phyloP scores from a whole-genome alignment of 2,113 vertebrate species.

The Centropus bengalensis region DNA sequence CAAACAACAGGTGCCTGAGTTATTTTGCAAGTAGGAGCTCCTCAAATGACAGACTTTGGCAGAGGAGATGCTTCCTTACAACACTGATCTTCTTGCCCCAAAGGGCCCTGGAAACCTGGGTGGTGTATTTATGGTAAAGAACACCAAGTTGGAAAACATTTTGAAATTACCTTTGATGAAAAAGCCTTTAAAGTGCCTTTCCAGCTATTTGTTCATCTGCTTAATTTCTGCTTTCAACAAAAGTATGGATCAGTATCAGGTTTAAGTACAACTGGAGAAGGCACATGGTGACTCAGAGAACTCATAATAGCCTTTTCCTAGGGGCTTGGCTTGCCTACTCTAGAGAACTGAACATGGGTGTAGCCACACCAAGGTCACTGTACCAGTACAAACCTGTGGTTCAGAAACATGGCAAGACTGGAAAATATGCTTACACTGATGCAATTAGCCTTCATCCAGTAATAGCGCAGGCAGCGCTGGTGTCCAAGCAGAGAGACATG shows the following conservation, averaged over 20 bases:
- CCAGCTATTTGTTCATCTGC: not conserved
- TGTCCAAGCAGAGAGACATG: not conserved
- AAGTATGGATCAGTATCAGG: slow-evolving; percentile 52
- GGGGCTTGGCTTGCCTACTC: not conserved
- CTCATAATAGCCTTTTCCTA: slow-evolving; percentile 21
- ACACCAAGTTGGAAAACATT: not conserved
- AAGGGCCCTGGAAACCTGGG: slow-evolving; percentile 40
- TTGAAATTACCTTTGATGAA: slow-evolving; percentile 47
- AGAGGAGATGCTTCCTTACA: slow-evolving; percentile 26
- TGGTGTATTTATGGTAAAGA: slow-evolving; percentile 42
- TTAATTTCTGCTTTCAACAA: slow-evolving; percentile 26
- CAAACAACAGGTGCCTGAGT: slow-evolving; percentile 66
- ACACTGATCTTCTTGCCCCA: not conserved
- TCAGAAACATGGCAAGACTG: not conserved
- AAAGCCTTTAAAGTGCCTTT: slow-evolving; percentile 2
- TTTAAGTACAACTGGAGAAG: slow-evolving; percentile 24
- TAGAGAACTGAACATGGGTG: not conserved
- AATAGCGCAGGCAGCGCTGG: accelerated
- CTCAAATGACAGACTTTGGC: slow-evolving; percentile 61
- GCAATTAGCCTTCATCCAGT: not conserved
- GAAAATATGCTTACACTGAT: not conserved
- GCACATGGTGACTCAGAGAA: slow-evolving; percentile 26
- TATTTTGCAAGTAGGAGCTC: slow-evolving; percentile 59
- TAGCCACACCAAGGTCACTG: not conserved
- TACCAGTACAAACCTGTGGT: not conserved